Conservation (phyloP, 1,140 invertebrate species). For the Euura saliciscinereae region DNA sequence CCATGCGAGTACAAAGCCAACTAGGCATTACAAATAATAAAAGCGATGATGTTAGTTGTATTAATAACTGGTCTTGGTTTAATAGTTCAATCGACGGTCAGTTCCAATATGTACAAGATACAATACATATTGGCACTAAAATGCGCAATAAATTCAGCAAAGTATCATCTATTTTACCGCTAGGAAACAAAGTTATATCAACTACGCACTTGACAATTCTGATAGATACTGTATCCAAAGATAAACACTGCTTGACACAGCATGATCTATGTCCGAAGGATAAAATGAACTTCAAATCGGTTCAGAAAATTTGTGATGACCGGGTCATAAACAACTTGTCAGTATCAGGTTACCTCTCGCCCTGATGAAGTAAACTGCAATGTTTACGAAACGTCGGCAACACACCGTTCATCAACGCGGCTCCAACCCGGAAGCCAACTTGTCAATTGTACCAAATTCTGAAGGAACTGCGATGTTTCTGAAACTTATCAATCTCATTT, state of each 20-base stretch:
- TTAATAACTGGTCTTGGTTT: not conserved
- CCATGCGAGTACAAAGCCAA: conserved; percentile 21
- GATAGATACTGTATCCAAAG: conserved; percentile 12
- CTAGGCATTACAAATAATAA: conserved; percentile 14
- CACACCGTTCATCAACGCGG: no score
- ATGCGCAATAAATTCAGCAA: conserved; percentile 10
- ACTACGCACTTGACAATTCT: conserved; percentile 13
- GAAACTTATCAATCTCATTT: conserved; percentile 3
- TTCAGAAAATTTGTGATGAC: conserved; percentile 13
- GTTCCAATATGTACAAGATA: conserved; percentile 14
- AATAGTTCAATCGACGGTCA: not conserved
- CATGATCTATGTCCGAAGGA: conserved; percentile 22
- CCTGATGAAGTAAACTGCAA: no score
- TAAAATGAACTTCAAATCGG: conserved; percentile 27
- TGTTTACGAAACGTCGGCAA: no score
- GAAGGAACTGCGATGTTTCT: conserved; percentile 9
- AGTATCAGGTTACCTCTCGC: no score
- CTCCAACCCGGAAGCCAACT: no score
- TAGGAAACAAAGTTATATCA: conserved; percentile 19
- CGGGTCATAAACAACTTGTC: not conserved
- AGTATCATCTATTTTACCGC: conserved; percentile 14
- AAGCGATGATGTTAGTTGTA: not conserved
- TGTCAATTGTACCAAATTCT: not conserved
- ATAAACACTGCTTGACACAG: conserved; percentile 24
- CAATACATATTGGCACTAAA: conserved; percentile 17